These are phyloP conservation scores for Rhopalosiphum nymphaeae DNA, from an alignment of 2,888 invertebrate species.

Conservation along the genomic window DNA sequence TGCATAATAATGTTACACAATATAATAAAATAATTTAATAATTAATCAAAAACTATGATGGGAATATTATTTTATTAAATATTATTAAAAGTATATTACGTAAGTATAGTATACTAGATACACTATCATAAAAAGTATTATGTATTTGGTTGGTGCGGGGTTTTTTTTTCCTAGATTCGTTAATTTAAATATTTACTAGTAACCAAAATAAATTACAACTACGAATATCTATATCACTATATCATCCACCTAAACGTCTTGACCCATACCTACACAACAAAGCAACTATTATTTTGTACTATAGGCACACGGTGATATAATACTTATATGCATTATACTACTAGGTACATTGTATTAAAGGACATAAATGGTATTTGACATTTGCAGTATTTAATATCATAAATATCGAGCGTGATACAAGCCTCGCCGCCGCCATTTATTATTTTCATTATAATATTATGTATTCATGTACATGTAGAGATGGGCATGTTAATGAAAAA, in stretches of 20 bases:
- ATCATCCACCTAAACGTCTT: no score
- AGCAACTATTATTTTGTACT: background rate
- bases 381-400: background rate
- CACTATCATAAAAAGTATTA: no score
- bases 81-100: no score
- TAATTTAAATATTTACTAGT: background rate
- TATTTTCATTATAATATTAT: background rate
- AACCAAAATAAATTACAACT: background rate
- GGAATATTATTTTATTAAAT: no score
- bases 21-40: no score
- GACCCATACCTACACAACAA: background rate
- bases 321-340: background rate
- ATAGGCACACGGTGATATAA: background rate
- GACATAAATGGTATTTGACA: background rate
- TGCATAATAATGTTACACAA: no score
- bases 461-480: background rate
- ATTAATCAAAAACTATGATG: no score
- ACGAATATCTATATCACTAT: background rate
- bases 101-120: no score
- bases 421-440: background rate
- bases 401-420: background rate
- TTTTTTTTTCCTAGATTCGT: no score
- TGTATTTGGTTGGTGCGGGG: no score
- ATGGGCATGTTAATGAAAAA: background rate
- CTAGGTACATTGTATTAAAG: background rate